phyloP scores from a whole-genome alignment of 2,797 vertebrate genomes.

The Triplophysa yarkandensis region DNA sequence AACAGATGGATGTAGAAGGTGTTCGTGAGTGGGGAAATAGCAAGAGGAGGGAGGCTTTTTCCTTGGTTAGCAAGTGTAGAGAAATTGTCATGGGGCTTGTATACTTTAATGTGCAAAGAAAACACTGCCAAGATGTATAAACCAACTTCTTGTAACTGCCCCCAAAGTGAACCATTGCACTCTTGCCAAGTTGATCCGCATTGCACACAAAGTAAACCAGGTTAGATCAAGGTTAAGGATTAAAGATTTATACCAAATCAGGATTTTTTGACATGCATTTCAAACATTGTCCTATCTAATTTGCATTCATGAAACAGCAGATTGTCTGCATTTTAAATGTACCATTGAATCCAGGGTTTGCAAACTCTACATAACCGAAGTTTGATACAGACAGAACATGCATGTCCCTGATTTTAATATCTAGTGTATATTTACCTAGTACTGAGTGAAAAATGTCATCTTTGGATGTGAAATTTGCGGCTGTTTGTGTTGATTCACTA shows the following conservation, averaged over 20 bases:
- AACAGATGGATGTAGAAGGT: constrained; percentile 51
- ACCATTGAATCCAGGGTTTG: neutral
- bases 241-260: constrained; percentile 2
- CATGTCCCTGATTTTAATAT: too few species aligned
- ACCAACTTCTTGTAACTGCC: constrained; percentile 24
- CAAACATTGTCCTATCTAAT: neutral
- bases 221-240: constrained; percentile 5
- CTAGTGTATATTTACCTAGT: too few species aligned
- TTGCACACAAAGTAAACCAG: neutral
- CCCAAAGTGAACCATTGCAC: constrained; percentile 5
- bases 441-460: neutral
- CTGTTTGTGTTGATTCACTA: neutral
- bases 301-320: constrained; percentile 18
- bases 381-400: neutral
- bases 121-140: constrained; percentile 32
- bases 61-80: constrained; percentile 31
- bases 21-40: constrained; percentile 51
- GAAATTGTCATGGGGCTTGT: constrained; percentile 36
- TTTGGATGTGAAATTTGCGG: neutral
- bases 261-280: neutral
- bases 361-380: too few species aligned
- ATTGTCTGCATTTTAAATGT: constrained; percentile 1
- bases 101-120: constrained; percentile 37
- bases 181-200: constrained; percentile 6
- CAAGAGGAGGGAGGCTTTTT: constrained; percentile 30